These are phyloP conservation scores for Merluccius polli DNA, from an alignment of 2,797 vertebrate genomes.

Conservation along the genomic window DNA sequence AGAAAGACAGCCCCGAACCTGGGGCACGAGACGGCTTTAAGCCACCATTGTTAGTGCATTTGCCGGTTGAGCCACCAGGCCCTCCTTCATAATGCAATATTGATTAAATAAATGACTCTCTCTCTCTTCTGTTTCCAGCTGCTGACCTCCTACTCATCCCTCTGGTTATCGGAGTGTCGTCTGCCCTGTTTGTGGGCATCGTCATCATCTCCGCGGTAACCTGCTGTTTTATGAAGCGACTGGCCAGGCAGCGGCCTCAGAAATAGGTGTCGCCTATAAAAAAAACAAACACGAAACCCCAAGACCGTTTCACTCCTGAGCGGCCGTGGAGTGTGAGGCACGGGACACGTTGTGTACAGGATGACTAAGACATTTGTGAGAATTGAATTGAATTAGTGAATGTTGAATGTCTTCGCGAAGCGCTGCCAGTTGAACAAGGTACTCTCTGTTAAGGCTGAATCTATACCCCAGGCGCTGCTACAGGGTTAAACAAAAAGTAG, in stretches of 20 bases:
- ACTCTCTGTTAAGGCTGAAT: not conserved
- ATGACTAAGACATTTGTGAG: not conserved
- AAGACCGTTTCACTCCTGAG: not conserved
- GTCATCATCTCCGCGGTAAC: conserved; percentile 81
- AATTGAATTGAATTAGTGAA: not conserved
- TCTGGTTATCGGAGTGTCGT: conserved; percentile 78
- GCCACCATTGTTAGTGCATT: not conserved
- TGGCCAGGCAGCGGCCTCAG: conserved; percentile 65
- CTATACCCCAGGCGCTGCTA: not conserved
- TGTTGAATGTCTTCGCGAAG: not conserved
- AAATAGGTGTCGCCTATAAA: conserved; percentile 51
- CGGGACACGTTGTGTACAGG: not conserved
- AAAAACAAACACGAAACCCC: not conserved
- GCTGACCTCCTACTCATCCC: conserved; percentile 84
- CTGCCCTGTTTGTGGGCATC: conserved; percentile 81
- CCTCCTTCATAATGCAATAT: not conserved
- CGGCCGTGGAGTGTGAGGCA: not conserved
- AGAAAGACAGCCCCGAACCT: not conserved
- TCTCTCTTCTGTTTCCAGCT: conserved; percentile 54
- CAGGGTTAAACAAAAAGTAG: not conserved
- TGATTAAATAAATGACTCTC: not conserved
- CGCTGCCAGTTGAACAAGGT: not conserved
- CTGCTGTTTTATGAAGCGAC: conserved; percentile 86
- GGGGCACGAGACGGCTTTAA: not conserved
- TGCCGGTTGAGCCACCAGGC: not conserved